Conservation (phyloP, 1,140 invertebrate genomes). For the Wasmannia auropunctata region DNA sequence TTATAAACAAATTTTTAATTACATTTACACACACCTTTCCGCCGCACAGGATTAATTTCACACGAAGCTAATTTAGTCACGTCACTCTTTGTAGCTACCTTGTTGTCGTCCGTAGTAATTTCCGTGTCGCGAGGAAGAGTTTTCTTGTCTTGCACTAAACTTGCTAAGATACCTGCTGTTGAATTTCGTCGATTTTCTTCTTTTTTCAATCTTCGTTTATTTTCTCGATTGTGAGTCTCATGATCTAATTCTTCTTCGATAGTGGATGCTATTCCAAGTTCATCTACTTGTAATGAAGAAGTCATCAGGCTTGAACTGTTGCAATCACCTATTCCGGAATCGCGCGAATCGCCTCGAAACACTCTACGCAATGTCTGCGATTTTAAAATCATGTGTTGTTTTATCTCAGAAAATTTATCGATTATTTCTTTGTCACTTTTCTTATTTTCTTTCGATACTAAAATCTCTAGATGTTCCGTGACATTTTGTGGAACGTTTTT, state of each 20-base stretch:
- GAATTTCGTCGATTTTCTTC: conserved; percentile 16
- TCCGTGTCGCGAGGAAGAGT: not conserved
- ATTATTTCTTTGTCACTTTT: conserved; percentile 23
- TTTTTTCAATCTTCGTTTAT: not conserved
- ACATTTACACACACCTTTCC: conserved; percentile 71
- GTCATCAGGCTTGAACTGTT: conserved; percentile 49
- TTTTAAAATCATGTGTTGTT: conserved; percentile 75
- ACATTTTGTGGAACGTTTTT: not conserved
- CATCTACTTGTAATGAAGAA: conserved; percentile 64
- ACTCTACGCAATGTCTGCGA: conserved; percentile 73
- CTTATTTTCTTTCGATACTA: not conserved
- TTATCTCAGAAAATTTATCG: conserved; percentile 37
- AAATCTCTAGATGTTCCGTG: not conserved
- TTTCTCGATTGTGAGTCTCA: conserved; percentile 22
- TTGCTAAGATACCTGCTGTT: not conserved
- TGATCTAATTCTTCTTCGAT: conserved; percentile 63
- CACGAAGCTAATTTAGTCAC: conserved; percentile 68
- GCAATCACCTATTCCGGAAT: conserved; percentile 78
- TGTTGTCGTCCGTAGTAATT: conserved; percentile 35
- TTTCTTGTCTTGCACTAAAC: not conserved
- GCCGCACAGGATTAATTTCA: conserved; percentile 66
- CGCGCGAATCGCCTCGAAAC: conserved; percentile 80
- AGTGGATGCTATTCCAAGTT: conserved; percentile 60
- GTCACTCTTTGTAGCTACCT: conserved; percentile 56
- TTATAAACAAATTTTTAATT: conserved; percentile 8